These are phyloP conservation scores for Sesia apiformis DNA, from an alignment of 2,888 invertebrate species.

Conservation along the genomic window DNA sequence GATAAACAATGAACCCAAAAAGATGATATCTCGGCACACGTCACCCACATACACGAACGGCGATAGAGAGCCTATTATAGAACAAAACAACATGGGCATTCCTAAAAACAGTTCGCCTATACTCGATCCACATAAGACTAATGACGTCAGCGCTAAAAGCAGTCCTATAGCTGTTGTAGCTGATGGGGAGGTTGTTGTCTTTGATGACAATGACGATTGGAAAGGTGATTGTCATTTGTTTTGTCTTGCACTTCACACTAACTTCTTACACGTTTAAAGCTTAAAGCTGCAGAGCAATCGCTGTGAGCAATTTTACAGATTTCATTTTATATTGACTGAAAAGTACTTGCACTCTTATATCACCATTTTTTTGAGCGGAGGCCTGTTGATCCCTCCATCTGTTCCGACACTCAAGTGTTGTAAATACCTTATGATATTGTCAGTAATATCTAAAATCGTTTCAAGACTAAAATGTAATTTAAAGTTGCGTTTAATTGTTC, in stretches of 20 bases:
- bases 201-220: conserved; percentile 91
- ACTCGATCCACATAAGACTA: conserved; percentile 60
- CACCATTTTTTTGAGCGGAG: too few relatives aligned
- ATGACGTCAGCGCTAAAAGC: conserved; percentile 56
- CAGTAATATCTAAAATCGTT: too few relatives aligned
- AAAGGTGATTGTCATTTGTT: conserved; percentile 63
- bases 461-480: too few relatives aligned
- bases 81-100: conserved; percentile 50
- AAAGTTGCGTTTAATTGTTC: too few relatives aligned
- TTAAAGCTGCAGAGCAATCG: too few relatives aligned
- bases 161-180: conserved; percentile 78
- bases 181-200: conserved; percentile 87
- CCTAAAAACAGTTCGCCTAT: conserved; percentile 67
- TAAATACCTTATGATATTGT: too few relatives aligned
- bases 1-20: conserved; percentile 63
- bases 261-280: too few relatives aligned
- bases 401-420: too few relatives aligned
- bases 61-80: conserved; percentile 41
- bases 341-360: too few relatives aligned
- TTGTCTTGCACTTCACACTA: not conserved
- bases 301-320: too few relatives aligned
- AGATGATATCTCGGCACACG: conserved; percentile 66
- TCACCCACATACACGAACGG: conserved; percentile 66
- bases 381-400: too few relatives aligned
- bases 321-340: too few relatives aligned